These are phyloP conservation scores for Ormyrus pomaceus DNA, from an alignment of 2,888 invertebrate species.

Conservation along the genomic window DNA sequence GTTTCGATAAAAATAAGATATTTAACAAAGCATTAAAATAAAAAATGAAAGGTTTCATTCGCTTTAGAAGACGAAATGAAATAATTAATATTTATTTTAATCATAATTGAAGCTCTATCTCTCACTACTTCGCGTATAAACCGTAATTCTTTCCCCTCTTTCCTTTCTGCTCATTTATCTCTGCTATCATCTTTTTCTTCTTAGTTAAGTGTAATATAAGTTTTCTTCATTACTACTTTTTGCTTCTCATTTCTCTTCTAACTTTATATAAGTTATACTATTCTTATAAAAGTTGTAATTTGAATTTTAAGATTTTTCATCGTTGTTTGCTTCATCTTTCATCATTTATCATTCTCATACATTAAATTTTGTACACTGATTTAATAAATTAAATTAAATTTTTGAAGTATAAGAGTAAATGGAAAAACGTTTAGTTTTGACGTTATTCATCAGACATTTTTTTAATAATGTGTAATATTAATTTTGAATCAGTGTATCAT, in stretches of 20 bases:
- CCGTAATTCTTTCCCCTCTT: slow-evolving; percentile 29
- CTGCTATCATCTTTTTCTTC: slow-evolving; percentile 34
- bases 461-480: too few species aligned
- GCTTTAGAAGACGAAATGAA: neutral
- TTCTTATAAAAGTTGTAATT: slow-evolving; percentile 11
- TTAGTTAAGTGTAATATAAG: slow-evolving; percentile 9
- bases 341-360: neutral
- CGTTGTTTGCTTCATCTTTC: neutral
- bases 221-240: neutral
- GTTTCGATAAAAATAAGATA: too few species aligned
- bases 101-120: neutral
- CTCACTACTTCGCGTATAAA: slow-evolving; percentile 30
- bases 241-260: neutral
- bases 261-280: neutral
- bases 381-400: neutral
- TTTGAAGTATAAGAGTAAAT: too few species aligned
- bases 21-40: too few species aligned
- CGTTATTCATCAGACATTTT: too few species aligned
- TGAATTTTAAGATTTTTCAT: neutral
- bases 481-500: too few species aligned
- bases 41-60: neutral
- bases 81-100: neutral
- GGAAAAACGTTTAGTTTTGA: too few species aligned
- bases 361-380: neutral
- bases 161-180: slow-evolving; percentile 21